Conservation (phyloP, 2,888 invertebrate species). For the Scaeva pyrastri region DNA sequence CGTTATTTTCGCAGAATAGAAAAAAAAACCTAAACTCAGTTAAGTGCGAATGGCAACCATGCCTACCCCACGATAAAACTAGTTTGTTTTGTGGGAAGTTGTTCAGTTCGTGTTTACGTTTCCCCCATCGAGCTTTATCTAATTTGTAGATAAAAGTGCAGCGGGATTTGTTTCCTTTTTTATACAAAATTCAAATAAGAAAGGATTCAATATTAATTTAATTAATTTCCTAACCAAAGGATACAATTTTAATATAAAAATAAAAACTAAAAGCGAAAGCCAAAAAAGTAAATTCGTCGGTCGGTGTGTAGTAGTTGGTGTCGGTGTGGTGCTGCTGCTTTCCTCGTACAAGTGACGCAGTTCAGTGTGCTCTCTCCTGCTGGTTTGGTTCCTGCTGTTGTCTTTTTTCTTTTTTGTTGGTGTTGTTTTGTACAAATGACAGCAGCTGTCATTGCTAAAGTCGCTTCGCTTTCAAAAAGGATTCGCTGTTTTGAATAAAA, state of each 20-base stretch:
- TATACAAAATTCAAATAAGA: background rate
- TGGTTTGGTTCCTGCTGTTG: conserved; percentile 20
- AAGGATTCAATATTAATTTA: conserved; percentile 10
- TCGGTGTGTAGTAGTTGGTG: conserved; percentile 25
- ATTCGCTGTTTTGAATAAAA: conserved; percentile 52
- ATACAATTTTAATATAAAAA: conserved; percentile 20
- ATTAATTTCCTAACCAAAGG: conserved; percentile 10
- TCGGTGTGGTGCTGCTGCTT: background rate
- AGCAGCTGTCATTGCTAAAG: conserved; percentile 77
- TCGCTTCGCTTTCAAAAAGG: conserved; percentile 70
- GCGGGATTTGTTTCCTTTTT: background rate
- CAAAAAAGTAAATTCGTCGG: conserved; percentile 6
- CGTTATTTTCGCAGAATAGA: too few species aligned
- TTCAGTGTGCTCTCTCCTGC: conserved; percentile 61
- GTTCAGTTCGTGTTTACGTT: conserved; percentile 80
- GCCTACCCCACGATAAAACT: conserved; percentile 77
- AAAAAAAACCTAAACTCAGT: background rate
- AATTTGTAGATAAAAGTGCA: conserved; percentile 25
- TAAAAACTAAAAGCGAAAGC: conserved; percentile 34
- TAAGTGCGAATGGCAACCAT: conserved; percentile 3
- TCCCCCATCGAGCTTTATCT: conserved; percentile 75
- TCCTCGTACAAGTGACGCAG: conserved; percentile 54
- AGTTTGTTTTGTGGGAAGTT: conserved; percentile 77
- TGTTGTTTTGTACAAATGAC: conserved; percentile 77
- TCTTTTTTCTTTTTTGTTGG: conserved; percentile 33